Conservation (phyloP, 2,113 vertebrate species). For the Pollachius pollachius region DNA sequence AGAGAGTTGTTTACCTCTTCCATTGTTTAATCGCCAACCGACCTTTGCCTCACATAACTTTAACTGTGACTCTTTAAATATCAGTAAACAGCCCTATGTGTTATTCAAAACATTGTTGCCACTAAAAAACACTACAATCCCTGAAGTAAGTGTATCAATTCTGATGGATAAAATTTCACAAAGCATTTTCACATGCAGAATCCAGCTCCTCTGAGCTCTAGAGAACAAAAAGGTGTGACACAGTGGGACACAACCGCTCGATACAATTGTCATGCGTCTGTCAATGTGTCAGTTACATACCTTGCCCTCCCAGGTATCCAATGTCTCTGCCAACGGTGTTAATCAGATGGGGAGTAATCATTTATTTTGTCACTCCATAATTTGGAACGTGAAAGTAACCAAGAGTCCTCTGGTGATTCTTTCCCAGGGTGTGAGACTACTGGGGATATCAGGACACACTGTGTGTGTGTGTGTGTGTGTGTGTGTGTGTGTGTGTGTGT, state of each 20-base stretch:
- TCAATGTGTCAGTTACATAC: conserved; percentile 9
- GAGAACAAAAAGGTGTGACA: neutral
- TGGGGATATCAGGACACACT: conserved; percentile 11
- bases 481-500: conserved; percentile 12
- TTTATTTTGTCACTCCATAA: conserved; percentile 19
- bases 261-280: neutral
- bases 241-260: neutral
- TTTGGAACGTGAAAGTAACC: conserved; percentile 3
- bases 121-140: too few relatives aligned
- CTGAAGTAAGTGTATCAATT: too few relatives aligned
- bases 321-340: conserved; percentile 14
- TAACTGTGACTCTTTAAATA: too few relatives aligned
- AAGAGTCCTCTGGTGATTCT: conserved; percentile 31
- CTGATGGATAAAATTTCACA: too few relatives aligned
- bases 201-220: neutral
- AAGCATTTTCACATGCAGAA: neutral
- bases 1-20: too few relatives aligned
- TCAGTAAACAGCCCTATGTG: too few relatives aligned
- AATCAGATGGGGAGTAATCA: neutral
- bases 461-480: conserved; percentile 6
- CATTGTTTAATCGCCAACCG: too few relatives aligned
- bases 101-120: too few relatives aligned
- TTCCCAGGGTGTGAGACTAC: conserved; percentile 28
- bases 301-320: conserved; percentile 10
- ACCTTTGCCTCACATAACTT: too few relatives aligned